These are phyloP conservation scores for Thereva nobilitata DNA, from an alignment of 2,888 invertebrate species.

Conservation along the genomic window DNA sequence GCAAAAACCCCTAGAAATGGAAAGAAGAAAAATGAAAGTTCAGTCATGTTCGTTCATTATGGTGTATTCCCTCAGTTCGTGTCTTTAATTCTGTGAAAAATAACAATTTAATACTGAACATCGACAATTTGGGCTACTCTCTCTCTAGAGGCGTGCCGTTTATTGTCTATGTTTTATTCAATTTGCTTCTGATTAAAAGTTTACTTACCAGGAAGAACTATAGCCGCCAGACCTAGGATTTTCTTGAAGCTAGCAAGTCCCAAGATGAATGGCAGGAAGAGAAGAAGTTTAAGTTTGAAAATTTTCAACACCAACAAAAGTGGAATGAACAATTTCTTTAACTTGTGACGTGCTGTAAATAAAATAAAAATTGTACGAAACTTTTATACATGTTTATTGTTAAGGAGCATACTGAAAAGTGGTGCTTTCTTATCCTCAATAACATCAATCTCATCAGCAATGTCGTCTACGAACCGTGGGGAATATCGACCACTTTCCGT, in stretches of 20 bases:
- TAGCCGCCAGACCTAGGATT: conserved; percentile 77
- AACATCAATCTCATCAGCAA: conserved; percentile 80
- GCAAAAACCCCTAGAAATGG: conserved; percentile 69
- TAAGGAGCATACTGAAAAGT: conserved; percentile 72
- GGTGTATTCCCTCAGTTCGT: too few relatives aligned
- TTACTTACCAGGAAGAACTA: conserved; percentile 69
- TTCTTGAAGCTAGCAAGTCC: conserved; percentile 85
- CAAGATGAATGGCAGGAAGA: conserved; percentile 80
- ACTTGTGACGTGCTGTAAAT: conserved; percentile 72
- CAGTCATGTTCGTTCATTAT: too few relatives aligned
- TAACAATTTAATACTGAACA: too few relatives aligned
- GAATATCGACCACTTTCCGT: conserved; percentile 75
- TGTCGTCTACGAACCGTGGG: conserved; percentile 81
- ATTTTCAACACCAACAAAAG: conserved; percentile 79
- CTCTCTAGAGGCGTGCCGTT: too few relatives aligned
- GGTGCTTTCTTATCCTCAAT: conserved; percentile 81
- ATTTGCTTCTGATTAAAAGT: neutral
- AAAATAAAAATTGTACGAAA: conserved; percentile 35
- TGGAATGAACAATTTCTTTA: conserved; percentile 82
- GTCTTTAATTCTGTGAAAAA: too few relatives aligned
- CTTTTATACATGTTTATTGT: conserved; percentile 11
- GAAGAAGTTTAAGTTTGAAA: conserved; percentile 79
- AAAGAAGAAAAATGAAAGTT: neutral
- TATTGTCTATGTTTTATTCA: neutral
- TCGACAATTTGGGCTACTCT: too few relatives aligned